Evolutionary conservation across 2,797 vertebrate species (phyloP), one percentile per base, ranked within the genome.

Genomic region (Falco concolor): DNA sequence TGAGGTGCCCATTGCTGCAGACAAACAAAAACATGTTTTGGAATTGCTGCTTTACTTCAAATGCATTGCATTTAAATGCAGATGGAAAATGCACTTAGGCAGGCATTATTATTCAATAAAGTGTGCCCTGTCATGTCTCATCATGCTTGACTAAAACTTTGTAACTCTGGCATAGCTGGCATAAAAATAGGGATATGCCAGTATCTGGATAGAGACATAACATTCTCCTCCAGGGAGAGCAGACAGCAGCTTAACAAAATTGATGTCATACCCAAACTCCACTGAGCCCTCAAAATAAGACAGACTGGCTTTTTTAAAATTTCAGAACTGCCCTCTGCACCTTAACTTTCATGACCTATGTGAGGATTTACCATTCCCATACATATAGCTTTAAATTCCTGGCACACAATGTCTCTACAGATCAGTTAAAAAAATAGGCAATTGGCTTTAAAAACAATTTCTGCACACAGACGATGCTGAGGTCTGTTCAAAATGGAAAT

Each of bases 131-230:
- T 95, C 95, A 92, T 90, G 77, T 90, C 86, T 96, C 77, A 78
- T 93, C 96, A 93, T 65, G 87, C 91, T 95, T 94, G 89, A 94
- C 93, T 94, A 93, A 93, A 96, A 94, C 72, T 94, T 79, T 63
- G 78, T 80, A 89, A 65, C 81, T 69, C 76, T 89, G 93, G 93
- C 87, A 96, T 50, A 92, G 86, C 76, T 92, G 95, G 82, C 95
- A 97, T 52, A 89, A 93, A 96, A 94, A 95, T 54, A 89, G 53
- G 52, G 75, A 90, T 81, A 57, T 88, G 92, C 86, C 95, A 91
- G 78, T 83, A 83, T 84, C 64, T 92, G 90, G 90, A 94, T 92
- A 78, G 92, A 96, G 78, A 95, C 20, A n/a, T 50, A 87, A 89
- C 40, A 56, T 78, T 93, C 81, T 77, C 42, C 86, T 95, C 27